phyloP scores from a whole-genome alignment of 2,113 vertebrate species.

The Crotalus helleri region DNA sequence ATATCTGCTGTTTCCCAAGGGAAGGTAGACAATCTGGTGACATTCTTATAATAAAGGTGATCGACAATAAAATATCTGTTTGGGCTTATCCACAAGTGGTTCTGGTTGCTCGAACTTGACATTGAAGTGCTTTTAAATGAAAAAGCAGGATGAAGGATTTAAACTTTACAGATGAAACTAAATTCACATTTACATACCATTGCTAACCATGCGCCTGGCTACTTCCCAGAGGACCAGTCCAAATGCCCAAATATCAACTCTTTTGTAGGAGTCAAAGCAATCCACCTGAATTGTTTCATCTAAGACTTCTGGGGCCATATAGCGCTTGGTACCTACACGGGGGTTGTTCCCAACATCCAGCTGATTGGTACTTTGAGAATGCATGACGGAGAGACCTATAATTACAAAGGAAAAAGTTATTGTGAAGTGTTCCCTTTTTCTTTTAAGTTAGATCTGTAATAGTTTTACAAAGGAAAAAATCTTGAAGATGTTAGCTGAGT shows the following conservation, averaged over 20 bases:
- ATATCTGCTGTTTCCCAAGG: background rate
- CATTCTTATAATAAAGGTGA: background rate
- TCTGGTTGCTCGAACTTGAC: background rate
- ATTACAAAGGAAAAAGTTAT: background rate
- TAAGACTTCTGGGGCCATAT: slow-evolving; percentile 96
- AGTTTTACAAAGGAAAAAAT: too few species aligned
- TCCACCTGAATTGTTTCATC: slow-evolving; percentile 96
- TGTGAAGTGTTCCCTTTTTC: accelerated
- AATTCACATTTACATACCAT: slow-evolving; percentile 74
- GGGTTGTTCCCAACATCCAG: slow-evolving; percentile 96
- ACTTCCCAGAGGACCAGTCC: slow-evolving; percentile 98
- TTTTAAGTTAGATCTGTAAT: accelerated
- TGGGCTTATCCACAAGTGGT: background rate
- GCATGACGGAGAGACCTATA: slow-evolving; percentile 94
- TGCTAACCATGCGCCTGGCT: slow-evolving; percentile 93
- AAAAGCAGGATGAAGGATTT: background rate
- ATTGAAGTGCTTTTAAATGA: background rate
- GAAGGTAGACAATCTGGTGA: background rate
- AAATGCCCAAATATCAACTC: slow-evolving; percentile 97
- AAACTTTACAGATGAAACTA: background rate
- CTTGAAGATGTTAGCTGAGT: background rate
- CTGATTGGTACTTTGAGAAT: slow-evolving; percentile 97
- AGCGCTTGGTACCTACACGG: slow-evolving; percentile 96
- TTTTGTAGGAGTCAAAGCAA: slow-evolving; percentile 95
- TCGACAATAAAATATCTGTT: background rate